Evolutionary conservation across 2,797 vertebrate genomes (phyloP), one percentile per base, ranked within the genome.

Genomic region (Sphenopsis melanotis): DNA sequence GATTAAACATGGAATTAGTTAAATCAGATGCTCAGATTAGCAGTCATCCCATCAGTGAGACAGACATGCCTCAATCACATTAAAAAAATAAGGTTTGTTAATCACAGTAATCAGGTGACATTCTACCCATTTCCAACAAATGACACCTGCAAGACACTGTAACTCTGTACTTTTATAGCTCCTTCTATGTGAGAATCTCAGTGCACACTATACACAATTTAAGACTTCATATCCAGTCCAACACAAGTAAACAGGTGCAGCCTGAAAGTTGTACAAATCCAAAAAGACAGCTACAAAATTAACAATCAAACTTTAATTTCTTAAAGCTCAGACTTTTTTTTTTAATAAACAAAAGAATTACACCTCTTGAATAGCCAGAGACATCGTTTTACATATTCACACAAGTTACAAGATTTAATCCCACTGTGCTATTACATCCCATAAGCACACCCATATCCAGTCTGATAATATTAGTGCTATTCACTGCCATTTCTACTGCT

Each of bases 1-100:
- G 64, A 92, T 86, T 86, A 66, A 88, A 93, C 10, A 87, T 57
- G 55, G 53, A 85, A 80, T 89, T 72, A 84, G 74, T 94, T 88
- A 77, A 57, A 80, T 77, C 39, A 85, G 57, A 56, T 29, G 4
- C 29, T 89, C 15, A 78, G 39, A 61, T 77, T 41, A 83, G 55
- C 65, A 85, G 30, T 60, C 34, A 50, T 36, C 47, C 50, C 57
- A 78, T 34, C 61, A 83, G 36, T 36, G 37, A 76, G n/a, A 27
- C 42, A 86, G 37, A 68, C 30, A 29, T 26, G 37, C 34, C 42
- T 78, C 61, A 57, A 55, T 18, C 46, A 53, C 32, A n/a, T 34
- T 37, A 16, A 34, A 56, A 55, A 56, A 56, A 34, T 34, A 56
- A 8, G n/a, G 22, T 56, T 34, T 56, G 22, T 24, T 56, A 56